A percentile compares a stretch with the other conserved stretches of the same genome.
Evolutionary conservation across 2,113 vertebrate genomes (phyloP).

Genomic region (Labeo catla): DNA sequence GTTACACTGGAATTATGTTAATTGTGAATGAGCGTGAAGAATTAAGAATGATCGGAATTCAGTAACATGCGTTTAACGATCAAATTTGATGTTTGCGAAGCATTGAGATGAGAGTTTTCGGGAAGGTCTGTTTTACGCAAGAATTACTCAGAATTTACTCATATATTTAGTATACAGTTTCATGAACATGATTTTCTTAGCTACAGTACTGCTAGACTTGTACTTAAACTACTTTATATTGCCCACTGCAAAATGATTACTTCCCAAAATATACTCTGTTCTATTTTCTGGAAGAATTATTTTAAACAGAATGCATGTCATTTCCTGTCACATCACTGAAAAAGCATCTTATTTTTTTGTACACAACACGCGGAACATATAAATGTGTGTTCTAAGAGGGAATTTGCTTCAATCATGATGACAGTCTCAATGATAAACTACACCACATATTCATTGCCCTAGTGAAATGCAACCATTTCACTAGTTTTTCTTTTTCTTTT

Average conservation of each 20-base stretch:
- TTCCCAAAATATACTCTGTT: background rate
- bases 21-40: no score
- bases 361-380: background rate
- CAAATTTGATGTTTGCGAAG: no score
- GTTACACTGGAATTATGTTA: no score
- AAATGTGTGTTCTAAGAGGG: background rate
- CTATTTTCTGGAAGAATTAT: background rate
- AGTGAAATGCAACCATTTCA: conserved; percentile 7
- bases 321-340: background rate
- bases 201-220: background rate
- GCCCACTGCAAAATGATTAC: background rate
- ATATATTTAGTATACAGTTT: no score
- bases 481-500: background rate
- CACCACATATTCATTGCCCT: background rate
- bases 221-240: background rate
- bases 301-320: background rate
- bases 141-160: no score
- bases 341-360: background rate
- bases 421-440: conserved; percentile 8
- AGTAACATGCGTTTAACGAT: no score
- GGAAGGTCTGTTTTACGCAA: no score
- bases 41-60: no score
- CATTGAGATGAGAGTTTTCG: no score
- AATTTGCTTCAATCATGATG: background rate
- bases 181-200: background rate